Evolutionary conservation across 2,113 vertebrate species (phyloP), one percentile per base, ranked within the genome.

Genomic region (Ovis canadensis): DNA sequence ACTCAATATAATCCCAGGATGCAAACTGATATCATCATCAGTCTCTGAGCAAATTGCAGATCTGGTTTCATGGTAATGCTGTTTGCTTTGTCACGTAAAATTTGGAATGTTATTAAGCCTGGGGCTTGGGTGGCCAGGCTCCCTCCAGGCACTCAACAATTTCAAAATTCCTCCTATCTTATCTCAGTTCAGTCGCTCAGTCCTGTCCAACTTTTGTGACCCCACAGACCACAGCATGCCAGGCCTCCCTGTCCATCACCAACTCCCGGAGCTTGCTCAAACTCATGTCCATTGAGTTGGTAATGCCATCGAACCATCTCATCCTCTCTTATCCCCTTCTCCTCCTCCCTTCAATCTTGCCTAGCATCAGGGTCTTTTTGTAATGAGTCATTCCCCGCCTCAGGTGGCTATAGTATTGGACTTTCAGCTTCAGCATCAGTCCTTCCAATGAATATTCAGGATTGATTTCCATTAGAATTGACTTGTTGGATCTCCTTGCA

Each of bases 151-250:
- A 67, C 33, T 36, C 64, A 67, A 67, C 17, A 36, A 36, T 36
- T n/a, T 67, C 33, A 67, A 67, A 67, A 67, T 67, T 36, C 64
- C 33, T 36, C 33, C 64, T n/a, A 3, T 67, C 64, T 67, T 67
- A 67, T n/a, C 33, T n/a, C n/a, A 71, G n/a, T 36, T 23, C 17
- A 71, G 64, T 36, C 2, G 0, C 4, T 71, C n/a, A 36, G 64
- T 71, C 17, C 17, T 71, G n/a, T 71, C n/a, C 67, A 1, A 40
- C 67, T 36, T 71, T 23, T 36, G 19, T 3, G n/a, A 71, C n/a
- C n/a, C 9, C n/a, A 71, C 6, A 11, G 4, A 23, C 9, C 1
- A 2, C 17, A 21, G 64, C 17, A 36, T 1, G 0, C 9, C n/a
- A 71, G 9, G 19, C 67, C 3, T 71, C 19, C 5, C 9, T 36